Evolutionary conservation across 1,140 invertebrate genomes (phyloP), one percentile per base, ranked within the genome.

Genomic region (Lutraria rhynchaena): DNA sequence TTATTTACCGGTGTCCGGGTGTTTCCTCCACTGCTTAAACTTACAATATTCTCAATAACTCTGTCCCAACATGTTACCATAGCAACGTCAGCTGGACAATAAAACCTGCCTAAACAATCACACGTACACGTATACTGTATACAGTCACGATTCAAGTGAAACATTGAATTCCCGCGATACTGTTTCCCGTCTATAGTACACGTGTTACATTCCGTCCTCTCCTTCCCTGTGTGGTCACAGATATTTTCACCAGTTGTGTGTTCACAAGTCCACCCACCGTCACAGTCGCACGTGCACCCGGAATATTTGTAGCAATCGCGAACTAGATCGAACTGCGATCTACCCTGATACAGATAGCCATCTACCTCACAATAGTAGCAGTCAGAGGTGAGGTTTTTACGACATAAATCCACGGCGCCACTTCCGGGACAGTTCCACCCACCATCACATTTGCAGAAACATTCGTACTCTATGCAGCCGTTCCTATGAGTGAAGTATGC

Each of bases 191-290:
- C 67, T 13, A 70, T 13, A 24, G 11, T 24, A 63, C 77, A 81
- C 1, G 65, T 60, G n/a, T 35, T 33, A 24, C 77, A 81, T 0
- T 49, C 35, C 1, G 63, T 24, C 35, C 7, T 70, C 31, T 82
- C 53, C 1, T 27, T 17, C 13, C 76, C 63, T 3, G 15, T 1
- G 1, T 13, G 3, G 37, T 81, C 57, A 61, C 87, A 89, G 5
- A 83, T 57, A 49, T 85, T 70, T 55, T 73, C 60, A 17, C 83
- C 81, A 19, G n/a, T 81, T 24, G 81, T 75, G 27, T 70, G 53
- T 35, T 74, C 73, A 67, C 87, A 89, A 17, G 77, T 81, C 86
- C 86, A 89, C 15, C 83, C 77, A 1, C 87, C 87, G 61, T 89
- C 81, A 22, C 85, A 87, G 1, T 27, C 22, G 35, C 87, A 89